Evolutionary conservation across 2,888 invertebrate genomes (phyloP), one percentile per base, ranked within the genome.

Genomic region (Scaptomyza tumidula): DNA sequence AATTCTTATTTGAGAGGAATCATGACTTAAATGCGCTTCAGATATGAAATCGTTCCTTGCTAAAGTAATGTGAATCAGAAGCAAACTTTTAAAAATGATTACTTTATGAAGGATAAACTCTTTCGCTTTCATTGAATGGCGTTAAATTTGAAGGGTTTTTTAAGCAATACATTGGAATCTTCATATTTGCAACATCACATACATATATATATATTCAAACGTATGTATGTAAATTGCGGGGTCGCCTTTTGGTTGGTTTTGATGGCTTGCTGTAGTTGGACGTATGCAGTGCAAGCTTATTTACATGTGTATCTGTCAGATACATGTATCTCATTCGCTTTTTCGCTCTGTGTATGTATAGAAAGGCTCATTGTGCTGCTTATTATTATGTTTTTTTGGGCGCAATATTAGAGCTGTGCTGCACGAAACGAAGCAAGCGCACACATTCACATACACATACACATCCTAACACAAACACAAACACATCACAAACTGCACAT

Each of bases 351-450:
- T 35, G 16, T 19, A 33, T 35, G 24, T 24, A n/a, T n/a, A n/a
- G 11, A 6, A 39, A 63, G 66, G 56, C 64, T 67, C 65, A 52
- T 67, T 66, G 56, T 60, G 71, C 33, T 56, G 73, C 58, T 48
- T 73, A 60, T 63, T 73, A 65, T 76, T 73, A 65, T 73, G 59
- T 64, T 37, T 37, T 37, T 73, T 71, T 75, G 75, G 78, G 79
- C 75, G 80, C 80, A 78, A 71, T 75, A 75, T 82, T 82, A 75
- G 82, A 82, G 82, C 81, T 81, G 79, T 79, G 76, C 67, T 84
- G 85, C 84, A 77, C 78, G 71, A 74, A 73, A 70, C 68, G 69
- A 73, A 73, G 72, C 66, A 76, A 69, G 73, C 75, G 48, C 73
- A 65, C 68, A 65, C 33, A 35, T 35, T 50, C n/a, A 50, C n/a